Base-by-base conservation (phyloP, 2,113 vertebrate genomes). In the Progne subis region DNA sequence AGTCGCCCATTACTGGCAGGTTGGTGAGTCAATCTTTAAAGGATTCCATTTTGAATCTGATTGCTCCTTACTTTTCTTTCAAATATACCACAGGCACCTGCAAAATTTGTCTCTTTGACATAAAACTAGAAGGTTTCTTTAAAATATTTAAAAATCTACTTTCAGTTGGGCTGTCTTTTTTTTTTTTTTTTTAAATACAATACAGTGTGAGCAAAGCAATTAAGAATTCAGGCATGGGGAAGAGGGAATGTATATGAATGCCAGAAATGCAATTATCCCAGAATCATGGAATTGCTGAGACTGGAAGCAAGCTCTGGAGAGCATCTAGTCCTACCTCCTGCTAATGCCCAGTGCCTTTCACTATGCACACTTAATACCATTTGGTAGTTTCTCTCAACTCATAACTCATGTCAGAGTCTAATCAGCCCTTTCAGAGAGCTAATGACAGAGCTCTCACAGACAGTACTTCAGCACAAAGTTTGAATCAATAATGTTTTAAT, bases 401-500 rank as follows among this genome's bases (percentile, higher is more conserved):
- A 31, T 68, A 67, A 47, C 23, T 95, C 74, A 53, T 16, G 37
- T 41, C 61, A 78, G 55, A 88, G 64, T 44, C 76, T 60, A 37
- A 68, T 46, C 46, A 81, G 76, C 41, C 50, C 64, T 74, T 72
- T 26, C 72, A 61, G 69, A 86, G 43, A 24, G 37, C 68, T 86
- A 82, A 86, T 49, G 86, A 19, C 68, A 67, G 53, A 82, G 28
- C 25, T 95, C 39, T 74, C 53, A 34, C 2, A 39, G 83, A 29
- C 53, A 43, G 59, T 5, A 29, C 39, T 68, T 68, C 61, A 67
- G 57, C n/a, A 55, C 34, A 47, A 74, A 74, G 44, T 78, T 64
- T 75, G 83, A 86, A 91, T 86, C 80, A 46, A 59, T 88, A 92
- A 59, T 32, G 57, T 39, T 86, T 92, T 76, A 88, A 88, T 83